Conservation (phyloP, 1,140 invertebrate genomes). For the Thalassaphorura encarpata region DNA sequence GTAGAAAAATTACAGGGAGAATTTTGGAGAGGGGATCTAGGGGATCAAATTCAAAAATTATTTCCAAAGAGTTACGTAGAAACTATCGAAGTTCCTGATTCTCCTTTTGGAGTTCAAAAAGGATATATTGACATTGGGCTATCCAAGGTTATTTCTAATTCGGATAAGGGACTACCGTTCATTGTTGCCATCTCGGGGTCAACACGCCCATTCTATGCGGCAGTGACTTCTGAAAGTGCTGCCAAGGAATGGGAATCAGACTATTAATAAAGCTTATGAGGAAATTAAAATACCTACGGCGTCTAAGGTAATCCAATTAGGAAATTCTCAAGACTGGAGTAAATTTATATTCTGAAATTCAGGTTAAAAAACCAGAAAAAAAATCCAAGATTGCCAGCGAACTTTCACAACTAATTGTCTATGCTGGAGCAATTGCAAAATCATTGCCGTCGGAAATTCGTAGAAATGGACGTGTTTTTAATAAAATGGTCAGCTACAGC, state of each 20-base stretch:
- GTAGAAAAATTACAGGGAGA: slow-evolving; percentile 66
- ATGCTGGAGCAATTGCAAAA: slow-evolving; percentile 83
- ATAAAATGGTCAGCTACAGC: slow-evolving; percentile 95
- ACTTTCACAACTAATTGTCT: slow-evolving; percentile 91
- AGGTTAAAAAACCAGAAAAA: too few relatives aligned
- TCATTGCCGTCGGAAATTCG: slow-evolving; percentile 50
- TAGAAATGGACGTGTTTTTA: slow-evolving; percentile 57
- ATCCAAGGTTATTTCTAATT: slow-evolving; percentile 3
- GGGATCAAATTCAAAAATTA: slow-evolving; percentile 79
- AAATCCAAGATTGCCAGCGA: slow-evolving; percentile 59
- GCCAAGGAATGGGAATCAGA: slow-evolving; percentile 28
- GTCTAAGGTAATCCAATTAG: too few relatives aligned
- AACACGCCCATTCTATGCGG: slow-evolving; percentile 10
- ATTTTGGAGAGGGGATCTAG: slow-evolving; percentile 94
- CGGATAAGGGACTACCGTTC: slow-evolving; percentile 9
- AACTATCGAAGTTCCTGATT: slow-evolving; percentile 55
- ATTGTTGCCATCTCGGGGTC: slow-evolving; percentile 10
- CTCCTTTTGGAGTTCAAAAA: slow-evolving; percentile 22
- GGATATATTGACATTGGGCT: slow-evolving; percentile 13
- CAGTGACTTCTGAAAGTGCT: slow-evolving; percentile 6
- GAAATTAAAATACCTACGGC: too few relatives aligned
- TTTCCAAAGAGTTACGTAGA: slow-evolving; percentile 90
- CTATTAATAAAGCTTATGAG: too few relatives aligned
- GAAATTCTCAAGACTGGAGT: too few relatives aligned
- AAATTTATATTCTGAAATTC: too few relatives aligned